Percentiles rank a stretch among this genome's conserved stretches.
phyloP scores from a whole-genome alignment of 2,797 vertebrate species.

The Leptodactylus fallax region DNA sequence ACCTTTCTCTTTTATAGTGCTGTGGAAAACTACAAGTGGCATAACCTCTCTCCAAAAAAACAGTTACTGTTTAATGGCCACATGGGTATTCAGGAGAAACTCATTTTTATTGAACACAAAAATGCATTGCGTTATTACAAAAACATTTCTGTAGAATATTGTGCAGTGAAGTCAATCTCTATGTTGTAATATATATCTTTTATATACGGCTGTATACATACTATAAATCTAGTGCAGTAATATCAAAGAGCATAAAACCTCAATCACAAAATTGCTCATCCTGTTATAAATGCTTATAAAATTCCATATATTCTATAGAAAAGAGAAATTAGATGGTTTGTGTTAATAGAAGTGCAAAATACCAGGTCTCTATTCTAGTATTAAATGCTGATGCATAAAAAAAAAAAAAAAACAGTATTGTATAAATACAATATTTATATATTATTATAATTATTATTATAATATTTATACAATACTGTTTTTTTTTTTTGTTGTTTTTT shows the following conservation, averaged over 20 bases:
- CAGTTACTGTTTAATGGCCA: constrained; percentile 33
- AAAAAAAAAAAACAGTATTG: no score
- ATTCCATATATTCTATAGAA: not conserved
- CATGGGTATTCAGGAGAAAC: constrained; percentile 42
- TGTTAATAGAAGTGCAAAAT: no score
- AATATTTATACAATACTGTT: no score
- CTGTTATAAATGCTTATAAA: not conserved
- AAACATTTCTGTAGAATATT: constrained; percentile 2
- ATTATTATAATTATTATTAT: no score
- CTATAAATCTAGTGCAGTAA: not conserved
- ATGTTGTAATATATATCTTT: constrained; percentile 2
- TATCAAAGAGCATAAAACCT: not conserved
- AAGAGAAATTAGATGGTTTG: not conserved
- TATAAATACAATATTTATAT: no score
- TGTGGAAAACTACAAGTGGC: constrained; percentile 54
- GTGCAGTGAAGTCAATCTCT: not conserved
- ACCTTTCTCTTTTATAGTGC: constrained; percentile 40
- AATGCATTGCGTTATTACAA: constrained; percentile 33
- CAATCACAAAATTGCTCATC: not conserved
- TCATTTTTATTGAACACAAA: constrained; percentile 32
- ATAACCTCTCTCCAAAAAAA: constrained; percentile 37
- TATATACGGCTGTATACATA: not conserved
- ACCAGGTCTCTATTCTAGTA: no score
- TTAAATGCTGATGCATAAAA: no score
- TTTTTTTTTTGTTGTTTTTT: no score